Evolutionary conservation across 2,797 vertebrate species (phyloP).

Genomic region (Eidolon dupreanum): DNA sequence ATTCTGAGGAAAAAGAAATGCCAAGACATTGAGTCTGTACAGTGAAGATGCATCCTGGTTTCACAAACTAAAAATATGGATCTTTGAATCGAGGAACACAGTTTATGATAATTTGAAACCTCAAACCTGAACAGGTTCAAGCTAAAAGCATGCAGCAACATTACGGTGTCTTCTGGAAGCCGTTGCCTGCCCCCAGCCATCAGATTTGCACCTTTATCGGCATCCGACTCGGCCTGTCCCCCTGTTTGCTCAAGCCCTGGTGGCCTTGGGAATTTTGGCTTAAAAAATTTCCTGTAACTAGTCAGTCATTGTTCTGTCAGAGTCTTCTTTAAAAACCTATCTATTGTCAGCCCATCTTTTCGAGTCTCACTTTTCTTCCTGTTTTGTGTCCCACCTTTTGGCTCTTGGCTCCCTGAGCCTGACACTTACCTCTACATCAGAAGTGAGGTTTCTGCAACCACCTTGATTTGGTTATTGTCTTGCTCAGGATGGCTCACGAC

Average conservation of each 20-base stretch:
- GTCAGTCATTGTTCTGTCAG: neutral
- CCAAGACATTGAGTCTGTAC: neutral
- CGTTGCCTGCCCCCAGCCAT: fast-evolving
- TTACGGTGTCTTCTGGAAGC: neutral
- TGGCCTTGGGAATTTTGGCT: neutral
- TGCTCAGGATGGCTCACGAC: neutral
- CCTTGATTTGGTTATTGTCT: neutral
- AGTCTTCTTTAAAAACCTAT: neutral
- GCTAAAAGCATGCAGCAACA: neutral
- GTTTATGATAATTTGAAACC: neutral
- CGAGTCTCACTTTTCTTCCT: neutral
- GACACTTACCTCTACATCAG: neutral
- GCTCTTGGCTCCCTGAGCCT: neutral
- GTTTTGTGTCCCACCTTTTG: no score
- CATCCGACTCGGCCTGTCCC: neutral
- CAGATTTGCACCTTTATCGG: neutral
- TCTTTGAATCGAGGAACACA: neutral
- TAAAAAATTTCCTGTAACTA: neutral
- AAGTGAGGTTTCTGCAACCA: neutral
- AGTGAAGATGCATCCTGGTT: neutral
- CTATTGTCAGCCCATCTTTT: neutral
- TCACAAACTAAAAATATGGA: neutral
- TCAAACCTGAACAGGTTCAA: neutral
- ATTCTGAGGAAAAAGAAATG: neutral
- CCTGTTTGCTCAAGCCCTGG: neutral